phyloP scores from a whole-genome alignment of 2,888 invertebrate species.

The Spialia ferax region DNA sequence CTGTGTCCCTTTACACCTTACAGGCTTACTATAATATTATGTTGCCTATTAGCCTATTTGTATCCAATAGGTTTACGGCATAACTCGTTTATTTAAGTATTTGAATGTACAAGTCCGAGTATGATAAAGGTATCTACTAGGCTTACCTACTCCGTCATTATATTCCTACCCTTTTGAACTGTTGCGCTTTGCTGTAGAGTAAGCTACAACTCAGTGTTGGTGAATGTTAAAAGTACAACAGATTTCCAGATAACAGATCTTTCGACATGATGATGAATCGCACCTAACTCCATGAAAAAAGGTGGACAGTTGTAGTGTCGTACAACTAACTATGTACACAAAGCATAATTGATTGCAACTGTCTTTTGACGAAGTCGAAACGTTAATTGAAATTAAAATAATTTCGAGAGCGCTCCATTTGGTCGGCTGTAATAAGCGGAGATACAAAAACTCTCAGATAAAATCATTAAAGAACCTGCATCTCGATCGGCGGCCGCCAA shows the following conservation, averaged over 20 bases:
- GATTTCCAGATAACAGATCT: not conserved
- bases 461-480: constrained; percentile 23
- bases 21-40: too few species aligned
- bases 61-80: too few species aligned
- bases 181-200: too few species aligned
- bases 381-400: constrained; percentile 35
- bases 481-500: constrained; percentile 4
- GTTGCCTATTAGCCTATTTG: too few species aligned
- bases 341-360: not conserved
- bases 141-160: too few species aligned
- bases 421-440: constrained; percentile 14
- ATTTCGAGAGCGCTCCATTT: constrained; percentile 31
- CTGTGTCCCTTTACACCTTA: not conserved
- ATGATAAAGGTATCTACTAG: too few species aligned
- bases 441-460: constrained; percentile 33
- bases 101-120: too few species aligned
- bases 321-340: not conserved
- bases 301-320: not conserved
- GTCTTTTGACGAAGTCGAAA: constrained; percentile 7
- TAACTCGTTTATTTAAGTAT: too few species aligned
- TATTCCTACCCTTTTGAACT: too few species aligned
- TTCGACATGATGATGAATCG: not conserved
- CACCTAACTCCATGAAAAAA: not conserved
- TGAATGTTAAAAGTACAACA: not conserved
- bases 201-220: too few species aligned